Percentiles rank a stretch among this genome's conserved stretches.
These are phyloP conservation scores for Cryptomyrus ogoouensis DNA, from an alignment of 2,113 vertebrate species.

Conservation along the genomic window DNA sequence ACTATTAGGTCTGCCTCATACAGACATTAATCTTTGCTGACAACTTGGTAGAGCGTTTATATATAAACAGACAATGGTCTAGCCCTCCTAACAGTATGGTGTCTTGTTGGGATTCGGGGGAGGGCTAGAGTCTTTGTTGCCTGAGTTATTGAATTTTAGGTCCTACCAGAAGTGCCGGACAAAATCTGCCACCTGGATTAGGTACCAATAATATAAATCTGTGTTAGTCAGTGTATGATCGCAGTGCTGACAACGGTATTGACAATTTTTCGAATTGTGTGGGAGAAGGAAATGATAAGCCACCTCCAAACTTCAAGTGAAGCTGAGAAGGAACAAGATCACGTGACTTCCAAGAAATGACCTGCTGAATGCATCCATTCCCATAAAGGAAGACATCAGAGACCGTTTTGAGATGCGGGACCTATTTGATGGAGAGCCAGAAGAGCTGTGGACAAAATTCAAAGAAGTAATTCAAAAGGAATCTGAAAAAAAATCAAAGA, in stretches of 20 bases:
- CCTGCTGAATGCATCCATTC: neutral
- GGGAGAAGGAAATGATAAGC: neutral
- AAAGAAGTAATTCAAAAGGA: neutral
- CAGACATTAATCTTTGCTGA: constrained; percentile 8
- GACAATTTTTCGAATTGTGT: neutral
- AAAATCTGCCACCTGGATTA: neutral
- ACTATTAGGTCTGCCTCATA: neutral
- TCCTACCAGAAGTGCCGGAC: neutral
- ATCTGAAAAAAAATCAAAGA: neutral
- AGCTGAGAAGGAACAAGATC: neutral
- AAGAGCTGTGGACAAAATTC: neutral
- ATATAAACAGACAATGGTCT: neutral
- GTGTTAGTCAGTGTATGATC: neutral
- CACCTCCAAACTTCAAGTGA: neutral
- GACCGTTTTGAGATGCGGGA: neutral
- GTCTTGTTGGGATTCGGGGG: neutral
- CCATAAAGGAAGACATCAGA: neutral
- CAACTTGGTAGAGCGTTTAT: neutral
- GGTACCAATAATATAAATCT: neutral
- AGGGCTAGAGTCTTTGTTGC: neutral
- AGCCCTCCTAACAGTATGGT: neutral
- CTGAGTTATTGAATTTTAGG: neutral
- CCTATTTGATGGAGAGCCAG: neutral
- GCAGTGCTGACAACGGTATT: neutral
- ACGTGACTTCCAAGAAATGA: neutral